Conservation (phyloP, 2,888 invertebrate genomes). For the Pinctada fucata region DNA sequence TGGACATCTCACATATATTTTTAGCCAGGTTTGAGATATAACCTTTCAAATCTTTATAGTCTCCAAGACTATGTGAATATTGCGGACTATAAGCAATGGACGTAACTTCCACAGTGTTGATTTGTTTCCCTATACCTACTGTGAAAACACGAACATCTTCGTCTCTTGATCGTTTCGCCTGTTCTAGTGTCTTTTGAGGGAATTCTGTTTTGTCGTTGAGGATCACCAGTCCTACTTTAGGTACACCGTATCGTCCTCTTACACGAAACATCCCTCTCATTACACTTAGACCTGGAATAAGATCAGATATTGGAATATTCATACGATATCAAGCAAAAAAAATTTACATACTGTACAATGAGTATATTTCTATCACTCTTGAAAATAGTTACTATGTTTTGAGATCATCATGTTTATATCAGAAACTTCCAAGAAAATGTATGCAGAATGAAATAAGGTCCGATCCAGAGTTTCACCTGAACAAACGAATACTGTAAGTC, state of each 20-base stretch:
- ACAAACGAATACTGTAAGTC: no score
- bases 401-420: no score
- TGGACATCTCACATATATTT: background rate
- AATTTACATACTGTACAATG: no score
- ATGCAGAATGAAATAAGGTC: no score
- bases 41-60: background rate
- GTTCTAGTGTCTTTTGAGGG: constrained; percentile 2
- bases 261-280: constrained; percentile 3
- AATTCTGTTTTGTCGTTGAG: constrained; percentile 20
- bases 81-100: background rate
- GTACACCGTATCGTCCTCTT: background rate
- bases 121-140: constrained; percentile 14
- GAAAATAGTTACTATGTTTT: no score
- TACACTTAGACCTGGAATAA: background rate
- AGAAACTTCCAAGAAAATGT: no score
- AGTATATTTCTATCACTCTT: no score
- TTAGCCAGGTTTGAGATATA: background rate
- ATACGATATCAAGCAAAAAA: no score
- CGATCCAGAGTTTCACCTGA: no score
- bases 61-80: background rate
- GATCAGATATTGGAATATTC: no score
- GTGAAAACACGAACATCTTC: constrained; percentile 3
- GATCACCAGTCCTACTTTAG: constrained; percentile 14
- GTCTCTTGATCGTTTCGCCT: background rate
- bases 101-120: background rate